Percentiles rank a stretch among this genome's conserved stretches.
phyloP scores from a whole-genome alignment of 2,113 vertebrate genomes.

The Heliornis fulica region DNA sequence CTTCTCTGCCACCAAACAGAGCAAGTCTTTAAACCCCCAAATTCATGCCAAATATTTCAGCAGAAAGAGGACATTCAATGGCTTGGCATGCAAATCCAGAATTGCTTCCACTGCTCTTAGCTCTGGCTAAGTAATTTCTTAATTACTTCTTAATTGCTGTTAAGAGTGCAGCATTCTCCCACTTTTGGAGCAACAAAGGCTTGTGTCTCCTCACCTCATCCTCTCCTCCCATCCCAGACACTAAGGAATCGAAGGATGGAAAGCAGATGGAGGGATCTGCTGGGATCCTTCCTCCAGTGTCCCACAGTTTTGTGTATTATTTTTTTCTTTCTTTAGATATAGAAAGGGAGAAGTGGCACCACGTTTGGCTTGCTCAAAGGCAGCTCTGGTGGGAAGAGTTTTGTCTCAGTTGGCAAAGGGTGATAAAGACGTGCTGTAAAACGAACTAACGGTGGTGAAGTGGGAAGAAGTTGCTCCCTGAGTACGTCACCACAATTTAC shows the following conservation, averaged over 20 bases:
- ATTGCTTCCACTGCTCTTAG: neutral
- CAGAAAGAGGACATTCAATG: neutral
- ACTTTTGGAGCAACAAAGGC: neutral
- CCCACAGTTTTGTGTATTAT: neutral
- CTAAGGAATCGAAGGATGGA: neutral
- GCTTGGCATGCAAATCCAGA: neutral
- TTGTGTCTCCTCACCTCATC: accelerated
- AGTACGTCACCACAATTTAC: accelerated
- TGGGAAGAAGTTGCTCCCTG: accelerated
- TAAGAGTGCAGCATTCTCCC: neutral
- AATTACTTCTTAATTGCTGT: neutral
- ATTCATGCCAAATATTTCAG: neutral
- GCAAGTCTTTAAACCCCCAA: neutral
- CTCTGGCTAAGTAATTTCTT: neutral
- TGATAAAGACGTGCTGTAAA: neutral
- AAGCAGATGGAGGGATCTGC: neutral
- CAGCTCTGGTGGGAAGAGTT: neutral
- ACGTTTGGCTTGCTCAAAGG: neutral
- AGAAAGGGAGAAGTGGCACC: neutral
- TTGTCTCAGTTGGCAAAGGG: neutral
- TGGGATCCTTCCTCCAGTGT: neutral
- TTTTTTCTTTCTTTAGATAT: neutral
- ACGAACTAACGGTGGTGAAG: neutral
- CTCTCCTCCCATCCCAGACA: neutral
- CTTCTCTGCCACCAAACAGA: neutral